These are phyloP conservation scores for Parauchenoglanis ngamensis DNA, from an alignment of 2,797 vertebrate species.

Conservation along the genomic window DNA sequence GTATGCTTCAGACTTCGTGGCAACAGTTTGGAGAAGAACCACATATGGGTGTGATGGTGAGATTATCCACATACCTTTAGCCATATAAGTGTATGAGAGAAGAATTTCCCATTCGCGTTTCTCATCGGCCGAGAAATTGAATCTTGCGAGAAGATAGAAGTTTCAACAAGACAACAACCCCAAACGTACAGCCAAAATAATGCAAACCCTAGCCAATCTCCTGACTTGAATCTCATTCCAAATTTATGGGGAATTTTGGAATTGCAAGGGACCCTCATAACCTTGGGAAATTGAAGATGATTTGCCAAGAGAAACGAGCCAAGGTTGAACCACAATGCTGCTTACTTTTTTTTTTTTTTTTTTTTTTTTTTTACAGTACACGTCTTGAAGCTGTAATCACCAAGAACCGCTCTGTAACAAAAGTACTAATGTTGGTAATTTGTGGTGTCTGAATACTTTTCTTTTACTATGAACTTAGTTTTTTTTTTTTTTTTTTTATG, in stretches of 20 bases:
- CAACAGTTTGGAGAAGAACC: not conserved
- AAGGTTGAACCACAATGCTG: not conserved
- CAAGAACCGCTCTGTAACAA: not conserved
- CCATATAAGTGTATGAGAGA: not conserved
- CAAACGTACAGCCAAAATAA: not conserved
- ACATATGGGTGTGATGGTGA: not conserved
- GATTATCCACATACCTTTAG: not conserved
- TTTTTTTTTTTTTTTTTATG: not conserved
- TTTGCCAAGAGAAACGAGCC: not conserved
- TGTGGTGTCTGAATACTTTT: not conserved
- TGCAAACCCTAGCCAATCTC: not conserved
- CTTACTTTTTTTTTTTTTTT: not conserved
- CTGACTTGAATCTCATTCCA: not conserved
- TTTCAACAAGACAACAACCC: not conserved
- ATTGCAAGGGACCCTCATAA: not conserved
- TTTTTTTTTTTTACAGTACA: not conserved
- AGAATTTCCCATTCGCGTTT: not conserved
- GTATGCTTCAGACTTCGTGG: not conserved
- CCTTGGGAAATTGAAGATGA: constrained; percentile 5
- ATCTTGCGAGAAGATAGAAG: not conserved
- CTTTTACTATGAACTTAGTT: not conserved
- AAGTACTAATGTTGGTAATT: not conserved
- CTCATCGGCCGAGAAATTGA: not conserved
- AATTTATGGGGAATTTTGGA: constrained; percentile 1
- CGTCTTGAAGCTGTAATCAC: not conserved